A percentile compares a stretch with the other conserved stretches of the same genome.
These are phyloP conservation scores for Aphelinus atriplicis DNA, from an alignment of 1,140 invertebrate genomes.

Conservation along the genomic window DNA sequence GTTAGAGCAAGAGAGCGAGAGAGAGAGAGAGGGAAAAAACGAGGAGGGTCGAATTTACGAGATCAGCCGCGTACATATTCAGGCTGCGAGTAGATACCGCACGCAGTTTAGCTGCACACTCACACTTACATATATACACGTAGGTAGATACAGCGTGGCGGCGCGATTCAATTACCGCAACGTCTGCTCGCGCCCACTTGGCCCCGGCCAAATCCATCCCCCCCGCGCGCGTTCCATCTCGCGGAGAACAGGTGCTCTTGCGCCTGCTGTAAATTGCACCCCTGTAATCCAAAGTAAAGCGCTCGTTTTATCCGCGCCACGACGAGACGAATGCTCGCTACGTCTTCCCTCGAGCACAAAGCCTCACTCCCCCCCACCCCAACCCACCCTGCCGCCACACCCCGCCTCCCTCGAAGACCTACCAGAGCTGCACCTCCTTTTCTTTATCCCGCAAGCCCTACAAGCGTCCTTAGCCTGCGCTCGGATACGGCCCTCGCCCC, in stretches of 20 bases:
- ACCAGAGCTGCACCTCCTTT: no score
- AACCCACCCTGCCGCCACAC: background rate
- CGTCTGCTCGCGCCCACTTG: slow-evolving; percentile 57
- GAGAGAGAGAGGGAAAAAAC: slow-evolving; percentile 7
- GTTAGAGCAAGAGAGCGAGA: background rate
- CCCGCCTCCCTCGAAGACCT: no score
- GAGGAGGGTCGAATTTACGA: slow-evolving; percentile 29
- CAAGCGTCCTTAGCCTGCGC: no score
- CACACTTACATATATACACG: slow-evolving; percentile 41
- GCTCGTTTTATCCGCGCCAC: slow-evolving; percentile 64
- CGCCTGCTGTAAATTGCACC: slow-evolving; percentile 65
- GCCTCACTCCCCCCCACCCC: background rate
- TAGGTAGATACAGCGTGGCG: slow-evolving; percentile 44
- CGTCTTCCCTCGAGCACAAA: slow-evolving; percentile 39
- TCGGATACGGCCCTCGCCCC: no score
- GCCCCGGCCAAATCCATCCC: slow-evolving; percentile 34
- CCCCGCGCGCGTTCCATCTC: slow-evolving; percentile 55
- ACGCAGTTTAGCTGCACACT: background rate
- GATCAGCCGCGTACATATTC: slow-evolving; percentile 31
- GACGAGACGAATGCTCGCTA: slow-evolving; percentile 63
- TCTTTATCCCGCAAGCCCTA: no score
- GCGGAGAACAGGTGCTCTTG: slow-evolving; percentile 63
- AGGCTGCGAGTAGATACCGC: background rate
- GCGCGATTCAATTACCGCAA: slow-evolving; percentile 67
- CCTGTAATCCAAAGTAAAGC: slow-evolving; percentile 67